These are phyloP conservation scores for Delichon dasypus DNA, from an alignment of 2,797 vertebrate species.

Conservation along the genomic window DNA sequence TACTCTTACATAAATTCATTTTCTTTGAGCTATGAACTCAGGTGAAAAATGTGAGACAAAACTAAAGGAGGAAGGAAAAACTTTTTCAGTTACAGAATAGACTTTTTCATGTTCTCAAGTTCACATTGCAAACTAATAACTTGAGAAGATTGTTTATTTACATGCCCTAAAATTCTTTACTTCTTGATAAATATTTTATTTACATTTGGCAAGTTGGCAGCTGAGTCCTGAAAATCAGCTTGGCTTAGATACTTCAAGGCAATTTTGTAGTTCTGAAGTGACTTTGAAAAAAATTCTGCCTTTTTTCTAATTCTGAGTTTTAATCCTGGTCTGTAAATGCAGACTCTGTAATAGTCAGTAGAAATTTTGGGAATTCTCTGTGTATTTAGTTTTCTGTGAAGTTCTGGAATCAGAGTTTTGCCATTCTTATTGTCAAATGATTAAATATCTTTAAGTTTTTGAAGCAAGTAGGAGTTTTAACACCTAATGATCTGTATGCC, in stretches of 20 bases:
- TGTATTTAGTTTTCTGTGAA: constrained; percentile 12
- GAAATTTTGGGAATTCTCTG: background rate
- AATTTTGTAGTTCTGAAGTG: background rate
- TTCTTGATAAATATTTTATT: background rate
- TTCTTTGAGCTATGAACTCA: background rate
- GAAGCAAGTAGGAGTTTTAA: background rate
- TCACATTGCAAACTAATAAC: background rate
- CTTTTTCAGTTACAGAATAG: background rate
- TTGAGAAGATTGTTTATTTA: background rate
- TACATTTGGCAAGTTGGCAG: background rate
- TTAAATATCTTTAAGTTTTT: background rate
- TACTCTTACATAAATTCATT: background rate
- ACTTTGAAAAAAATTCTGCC: background rate
- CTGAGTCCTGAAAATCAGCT: background rate
- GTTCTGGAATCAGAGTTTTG: background rate
- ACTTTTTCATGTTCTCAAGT: background rate
- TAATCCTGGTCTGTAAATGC: background rate
- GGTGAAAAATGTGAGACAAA: background rate
- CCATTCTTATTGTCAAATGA: background rate
- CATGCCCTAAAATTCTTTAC: background rate
- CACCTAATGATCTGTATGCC: background rate
- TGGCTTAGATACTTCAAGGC: background rate
- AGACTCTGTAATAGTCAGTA: background rate
- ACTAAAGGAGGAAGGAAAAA: background rate
- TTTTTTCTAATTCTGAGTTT: background rate